Evolutionary conservation across 2,797 vertebrate species (phyloP).

Genomic region (Oceanodroma leucorhoa): DNA sequence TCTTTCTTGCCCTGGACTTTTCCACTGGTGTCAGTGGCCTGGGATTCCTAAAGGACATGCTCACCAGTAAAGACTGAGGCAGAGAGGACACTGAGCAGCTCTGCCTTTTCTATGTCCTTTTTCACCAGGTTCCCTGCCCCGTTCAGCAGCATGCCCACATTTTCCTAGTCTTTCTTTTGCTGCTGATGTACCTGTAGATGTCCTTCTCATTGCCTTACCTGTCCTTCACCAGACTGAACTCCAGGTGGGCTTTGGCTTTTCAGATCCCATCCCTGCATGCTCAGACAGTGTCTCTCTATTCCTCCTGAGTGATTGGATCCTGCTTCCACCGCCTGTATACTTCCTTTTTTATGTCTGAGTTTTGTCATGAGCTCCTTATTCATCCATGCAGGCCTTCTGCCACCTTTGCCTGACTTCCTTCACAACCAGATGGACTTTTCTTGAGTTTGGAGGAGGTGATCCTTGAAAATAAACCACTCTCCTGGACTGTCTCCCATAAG

Average conservation of each 20-base stretch:
- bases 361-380: not conserved
- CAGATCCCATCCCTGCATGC: not conserved
- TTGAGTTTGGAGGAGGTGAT: not conserved
- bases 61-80: not conserved
- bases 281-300: not conserved
- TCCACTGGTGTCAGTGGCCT: not conserved
- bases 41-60: not conserved
- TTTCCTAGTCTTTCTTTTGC: not conserved
- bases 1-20: not conserved
- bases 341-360: not conserved
- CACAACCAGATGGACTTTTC: not conserved
- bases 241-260: not conserved
- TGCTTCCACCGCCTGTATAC: not conserved
- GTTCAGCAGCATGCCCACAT: not conserved
- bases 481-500: not conserved
- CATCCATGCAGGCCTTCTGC: not conserved
- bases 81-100: not conserved
- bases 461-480: not conserved
- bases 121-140: not conserved
- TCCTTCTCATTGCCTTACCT: not conserved
- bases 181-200: not conserved
- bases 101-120: not conserved
- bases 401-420: not conserved
- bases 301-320: not conserved
- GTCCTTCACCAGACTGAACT: not conserved